Percentiles rank a stretch among this genome's conserved stretches.
Evolutionary conservation across 2,113 vertebrate species (phyloP).

Genomic region (Bubo bubo): DNA sequence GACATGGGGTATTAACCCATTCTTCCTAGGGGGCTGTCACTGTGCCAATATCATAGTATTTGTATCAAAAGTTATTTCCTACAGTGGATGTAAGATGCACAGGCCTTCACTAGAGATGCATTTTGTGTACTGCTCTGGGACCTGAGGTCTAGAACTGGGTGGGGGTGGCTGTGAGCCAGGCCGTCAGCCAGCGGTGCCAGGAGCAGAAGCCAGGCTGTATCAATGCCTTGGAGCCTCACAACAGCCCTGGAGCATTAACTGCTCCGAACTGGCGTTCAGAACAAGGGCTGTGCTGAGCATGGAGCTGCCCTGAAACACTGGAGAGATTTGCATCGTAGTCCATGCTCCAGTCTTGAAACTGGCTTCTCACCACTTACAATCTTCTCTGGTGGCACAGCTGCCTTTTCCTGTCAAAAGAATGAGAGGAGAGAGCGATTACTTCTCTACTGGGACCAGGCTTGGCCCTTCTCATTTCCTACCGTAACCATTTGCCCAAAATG

Average conservation of each 20-base stretch:
- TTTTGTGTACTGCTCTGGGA: background rate
- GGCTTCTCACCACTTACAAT: background rate
- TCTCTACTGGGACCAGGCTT: background rate
- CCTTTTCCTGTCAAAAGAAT: too few species aligned
- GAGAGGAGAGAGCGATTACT: background rate
- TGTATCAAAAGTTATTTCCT: background rate
- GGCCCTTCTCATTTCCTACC: background rate
- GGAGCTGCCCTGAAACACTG: background rate
- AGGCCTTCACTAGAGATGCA: background rate
- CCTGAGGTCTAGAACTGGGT: rapidly evolving
- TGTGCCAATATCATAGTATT: background rate
- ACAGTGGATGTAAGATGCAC: background rate
- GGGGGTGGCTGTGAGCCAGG: background rate
- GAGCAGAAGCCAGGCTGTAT: background rate
- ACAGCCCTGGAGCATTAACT: background rate
- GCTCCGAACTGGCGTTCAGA: background rate
- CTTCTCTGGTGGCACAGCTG: background rate
- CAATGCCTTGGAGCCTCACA: background rate
- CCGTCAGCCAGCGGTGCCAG: background rate
- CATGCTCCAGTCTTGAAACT: background rate
- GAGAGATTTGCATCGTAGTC: background rate
- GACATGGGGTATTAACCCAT: background rate
- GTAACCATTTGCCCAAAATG: background rate
- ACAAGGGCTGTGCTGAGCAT: background rate
- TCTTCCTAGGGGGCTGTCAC: background rate